Conservation (phyloP, 2,113 vertebrate species). For the Xenopus tropicalis region UCB_Xtro_10.0 CM004443.2:156791501-156792000, state of each 20-base stretch:
- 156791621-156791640: neutral
- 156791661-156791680: slow-evolving; percentile 7
- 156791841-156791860: slow-evolving; percentile 23
- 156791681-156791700: slow-evolving; percentile 7
- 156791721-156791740: slow-evolving; percentile 13
- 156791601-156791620: neutral
- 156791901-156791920: slow-evolving; percentile 34
- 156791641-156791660: neutral
- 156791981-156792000: slow-evolving; percentile 1
- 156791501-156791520: no score
- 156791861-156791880: slow-evolving; percentile 44
- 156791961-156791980: slow-evolving; percentile 13
- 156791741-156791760: slow-evolving; percentile 30
- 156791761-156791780: slow-evolving; percentile 19
- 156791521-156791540: no score
- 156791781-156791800: neutral
- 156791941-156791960: slow-evolving; percentile 20
- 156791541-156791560: no score
- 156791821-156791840: slow-evolving; percentile 12
- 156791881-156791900: slow-evolving; percentile 33
- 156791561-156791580: no score
- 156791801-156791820: slow-evolving; percentile 14
- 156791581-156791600: neutral
- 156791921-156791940: slow-evolving; percentile 21
- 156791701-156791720: slow-evolving; percentile 8